Evolutionary conservation across 2,888 invertebrate species (phyloP), one percentile per base, ranked within the genome.

Genomic region (Dryobotodes eremita): DNA sequence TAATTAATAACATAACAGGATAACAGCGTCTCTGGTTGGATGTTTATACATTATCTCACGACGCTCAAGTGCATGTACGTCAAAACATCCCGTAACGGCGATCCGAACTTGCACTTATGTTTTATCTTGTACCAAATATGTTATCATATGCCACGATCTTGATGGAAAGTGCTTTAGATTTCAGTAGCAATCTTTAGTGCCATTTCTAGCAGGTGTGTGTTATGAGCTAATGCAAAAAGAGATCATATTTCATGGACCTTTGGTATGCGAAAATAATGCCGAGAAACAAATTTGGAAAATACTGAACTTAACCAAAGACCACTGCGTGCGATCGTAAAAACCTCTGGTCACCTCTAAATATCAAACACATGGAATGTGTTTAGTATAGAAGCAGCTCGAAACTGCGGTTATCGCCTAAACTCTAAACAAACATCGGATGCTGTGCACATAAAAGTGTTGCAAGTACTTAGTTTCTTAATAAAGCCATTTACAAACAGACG

Each of bases 21-120:
- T 88, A 81, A 77, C 70, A 77, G 61, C 71, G 61, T 78, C 75
- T 76, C 68, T 75, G 81, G 78, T 75, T 88, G 89, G 86, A 91
- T 91, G 92, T 91, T 91, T 92, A 89, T 81, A 86, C 86, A 86
- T 88, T 86, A 91, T 91, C 91, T 88, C 86, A 88, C 78, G 85
- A 82, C 75, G 83, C 48, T 82, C 77, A 73, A 84, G 83, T 84
- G 83, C 55, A 76, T 73, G 77, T 72, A 86, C 81, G 82, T 89
- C 88, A 88, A 87, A 91, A 91, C 92, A 91, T 92, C 90, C 90
- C 87, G 90, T 75, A 73, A 68, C 61, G 62, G n/a, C 66, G 73
- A 80, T 57, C 80, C 53, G 53, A 75, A 62, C 61, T 72, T 77
- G 65, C 55, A 65, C 76, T 68, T 75, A 26, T 69, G 26, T 57